Percentiles rank a stretch among this genome's conserved stretches.
These are phyloP conservation scores for Poeciliopsis turneri DNA, from an alignment of 2,797 vertebrate genomes.

Conservation along the genomic window DNA sequence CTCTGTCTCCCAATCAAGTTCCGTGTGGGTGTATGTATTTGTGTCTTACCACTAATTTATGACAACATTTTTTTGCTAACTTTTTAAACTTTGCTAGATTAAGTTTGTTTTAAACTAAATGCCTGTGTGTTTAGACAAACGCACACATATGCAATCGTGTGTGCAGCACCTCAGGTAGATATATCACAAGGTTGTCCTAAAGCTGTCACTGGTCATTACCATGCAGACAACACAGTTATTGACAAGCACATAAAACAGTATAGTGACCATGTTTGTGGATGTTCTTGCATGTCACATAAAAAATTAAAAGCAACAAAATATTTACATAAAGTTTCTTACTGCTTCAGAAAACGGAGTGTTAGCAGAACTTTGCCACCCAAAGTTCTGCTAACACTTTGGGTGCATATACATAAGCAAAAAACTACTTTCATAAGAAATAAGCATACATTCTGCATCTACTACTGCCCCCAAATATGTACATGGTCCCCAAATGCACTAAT, in stretches of 20 bases:
- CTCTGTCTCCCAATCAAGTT: slow-evolving; percentile 85
- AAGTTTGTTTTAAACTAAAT: slow-evolving; percentile 17
- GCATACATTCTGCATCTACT: background rate
- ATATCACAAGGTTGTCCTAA: slow-evolving; percentile 33
- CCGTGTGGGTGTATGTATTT: slow-evolving; percentile 35
- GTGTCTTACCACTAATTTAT: slow-evolving; percentile 35
- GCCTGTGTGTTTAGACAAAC: slow-evolving; percentile 5
- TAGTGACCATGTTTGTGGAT: slow-evolving; percentile 21
- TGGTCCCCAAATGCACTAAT: no score
- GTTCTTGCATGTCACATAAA: slow-evolving; percentile 19
- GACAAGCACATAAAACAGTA: slow-evolving; percentile 1
- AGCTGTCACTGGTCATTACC: slow-evolving; percentile 32
- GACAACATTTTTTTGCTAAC: slow-evolving; percentile 12
- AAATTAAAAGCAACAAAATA: slow-evolving; percentile 17
- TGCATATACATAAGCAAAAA: background rate
- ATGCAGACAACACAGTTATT: slow-evolving; percentile 6
- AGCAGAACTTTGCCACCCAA: slow-evolving; percentile 3
- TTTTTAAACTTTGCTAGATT: slow-evolving; percentile 15
- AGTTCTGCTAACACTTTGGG: no score
- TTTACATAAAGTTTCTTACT: background rate
- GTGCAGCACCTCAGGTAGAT: slow-evolving; percentile 36
- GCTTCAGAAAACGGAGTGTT: slow-evolving; percentile 17
- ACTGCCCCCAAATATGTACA: background rate
- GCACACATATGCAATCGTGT: slow-evolving; percentile 6
- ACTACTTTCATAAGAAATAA: background rate